A percentile compares a stretch with the other conserved stretches of the same genome.
These are phyloP conservation scores for Galeruca laticollis DNA, from an alignment of 2,888 invertebrate genomes.

Conservation along the genomic window DNA sequence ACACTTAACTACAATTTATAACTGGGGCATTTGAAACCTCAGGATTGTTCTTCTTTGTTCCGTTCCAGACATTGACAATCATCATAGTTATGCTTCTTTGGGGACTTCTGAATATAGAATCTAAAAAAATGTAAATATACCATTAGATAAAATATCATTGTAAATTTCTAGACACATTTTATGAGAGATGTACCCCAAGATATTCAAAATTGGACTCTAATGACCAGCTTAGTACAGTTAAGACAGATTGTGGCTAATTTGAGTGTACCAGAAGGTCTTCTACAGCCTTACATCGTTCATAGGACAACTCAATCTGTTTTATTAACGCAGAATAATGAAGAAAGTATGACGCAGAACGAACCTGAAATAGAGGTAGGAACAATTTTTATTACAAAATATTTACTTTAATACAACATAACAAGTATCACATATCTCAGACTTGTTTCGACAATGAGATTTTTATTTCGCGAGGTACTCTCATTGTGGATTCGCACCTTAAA, in stretches of 20 bases:
- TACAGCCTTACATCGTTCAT: slow-evolving; percentile 62
- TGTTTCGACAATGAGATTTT: too few species aligned
- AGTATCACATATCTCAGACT: too few species aligned
- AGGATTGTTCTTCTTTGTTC: too few species aligned
- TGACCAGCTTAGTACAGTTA: slow-evolving; percentile 57
- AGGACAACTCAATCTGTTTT: slow-evolving; percentile 6
- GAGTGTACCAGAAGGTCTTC: slow-evolving; percentile 55
- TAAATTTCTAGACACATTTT: slow-evolving; percentile 55
- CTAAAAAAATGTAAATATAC: not conserved
- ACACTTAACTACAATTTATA: too few species aligned
- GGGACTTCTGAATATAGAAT: too few species aligned
- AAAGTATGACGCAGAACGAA: slow-evolving; percentile 21
- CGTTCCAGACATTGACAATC: too few species aligned
- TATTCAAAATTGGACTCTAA: slow-evolving; percentile 62
- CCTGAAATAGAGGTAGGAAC: slow-evolving; percentile 45
- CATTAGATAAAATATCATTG: not conserved
- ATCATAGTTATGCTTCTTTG: too few species aligned
- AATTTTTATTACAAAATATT: slow-evolving; percentile 19
- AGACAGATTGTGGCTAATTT: slow-evolving; percentile 57
- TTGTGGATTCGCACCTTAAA: too few species aligned
- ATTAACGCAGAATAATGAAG: not conserved
- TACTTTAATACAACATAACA: not conserved
- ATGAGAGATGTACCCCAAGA: slow-evolving; percentile 60
- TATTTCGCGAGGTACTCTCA: too few species aligned
- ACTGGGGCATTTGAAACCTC: too few species aligned